phyloP scores from a whole-genome alignment of 1,140 invertebrate genomes.

The Halyomorpha halys region DNA sequence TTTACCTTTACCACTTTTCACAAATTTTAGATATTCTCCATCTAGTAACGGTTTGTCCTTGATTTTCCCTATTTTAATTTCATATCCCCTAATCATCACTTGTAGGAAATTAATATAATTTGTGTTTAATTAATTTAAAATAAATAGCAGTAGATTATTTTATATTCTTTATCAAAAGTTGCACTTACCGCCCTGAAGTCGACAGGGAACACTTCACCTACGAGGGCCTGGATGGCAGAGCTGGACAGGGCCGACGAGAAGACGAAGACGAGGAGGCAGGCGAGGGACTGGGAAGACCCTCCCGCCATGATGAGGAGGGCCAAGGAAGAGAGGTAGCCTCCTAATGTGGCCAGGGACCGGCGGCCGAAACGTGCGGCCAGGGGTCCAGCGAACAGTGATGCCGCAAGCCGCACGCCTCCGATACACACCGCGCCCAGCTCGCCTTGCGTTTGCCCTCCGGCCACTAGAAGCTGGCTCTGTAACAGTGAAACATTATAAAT shows the following conservation, averaged over 20 bases:
- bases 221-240: neutral
- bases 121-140: too few species aligned
- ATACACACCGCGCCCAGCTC: neutral
- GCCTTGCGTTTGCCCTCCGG: neutral
- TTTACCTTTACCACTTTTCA: too few species aligned
- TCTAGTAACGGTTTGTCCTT: too few species aligned
- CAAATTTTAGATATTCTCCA: too few species aligned
- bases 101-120: too few species aligned
- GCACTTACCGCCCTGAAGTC: slow-evolving; percentile 8
- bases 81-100: too few species aligned
- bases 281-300: neutral
- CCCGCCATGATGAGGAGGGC: neutral
- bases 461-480: neutral
- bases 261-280: slow-evolving; percentile 7
- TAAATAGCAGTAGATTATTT: too few species aligned
- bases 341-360: neutral
- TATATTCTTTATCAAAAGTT: too few species aligned
- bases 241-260: neutral
- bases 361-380: neutral
- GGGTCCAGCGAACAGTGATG: neutral
- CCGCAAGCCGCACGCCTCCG: neutral
- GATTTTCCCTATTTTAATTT: too few species aligned
- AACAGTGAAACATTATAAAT: too few species aligned
- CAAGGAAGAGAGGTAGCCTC: neutral
- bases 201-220: slow-evolving; percentile 7